phyloP scores from a whole-genome alignment of 2,888 invertebrate species.

The Ametastegia equiseti region DNA sequence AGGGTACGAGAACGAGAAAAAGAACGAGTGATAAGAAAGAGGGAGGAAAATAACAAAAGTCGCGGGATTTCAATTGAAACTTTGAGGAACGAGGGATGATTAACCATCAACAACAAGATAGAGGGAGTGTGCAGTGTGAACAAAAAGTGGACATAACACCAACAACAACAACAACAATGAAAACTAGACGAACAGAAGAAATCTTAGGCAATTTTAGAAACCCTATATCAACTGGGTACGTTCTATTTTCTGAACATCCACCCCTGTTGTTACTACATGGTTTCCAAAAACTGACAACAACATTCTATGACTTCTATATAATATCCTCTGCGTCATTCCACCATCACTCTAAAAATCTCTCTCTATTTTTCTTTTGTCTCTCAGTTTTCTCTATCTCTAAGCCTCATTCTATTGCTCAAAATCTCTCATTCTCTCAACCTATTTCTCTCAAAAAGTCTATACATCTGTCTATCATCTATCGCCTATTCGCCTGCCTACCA shows the following conservation, averaged over 20 bases:
- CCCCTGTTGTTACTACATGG: slow-evolving; percentile 51
- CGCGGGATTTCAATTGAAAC: not conserved
- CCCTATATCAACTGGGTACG: slow-evolving; percentile 66
- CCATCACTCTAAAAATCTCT: slow-evolving; percentile 53
- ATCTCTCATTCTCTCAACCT: slow-evolving; percentile 56
- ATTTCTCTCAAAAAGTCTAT: slow-evolving; percentile 36
- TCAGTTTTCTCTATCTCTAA: not conserved
- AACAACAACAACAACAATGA: too few species aligned
- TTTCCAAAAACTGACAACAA: slow-evolving; percentile 60
- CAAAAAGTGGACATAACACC: slow-evolving; percentile 58
- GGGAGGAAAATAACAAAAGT: not conserved
- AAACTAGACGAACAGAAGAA: too few species aligned
- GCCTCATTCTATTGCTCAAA: not conserved
- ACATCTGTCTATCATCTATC: slow-evolving; percentile 47
- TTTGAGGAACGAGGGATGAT: not conserved
- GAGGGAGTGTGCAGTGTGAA: slow-evolving; percentile 21
- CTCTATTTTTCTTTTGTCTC: slow-evolving; percentile 54
- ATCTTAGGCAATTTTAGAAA: slow-evolving; percentile 62
- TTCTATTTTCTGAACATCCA: slow-evolving; percentile 73
- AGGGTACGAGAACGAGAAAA: not conserved
- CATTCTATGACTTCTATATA: not conserved
- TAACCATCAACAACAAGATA: slow-evolving; percentile 1
- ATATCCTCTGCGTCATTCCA: slow-evolving; percentile 44
- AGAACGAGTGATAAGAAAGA: slow-evolving; percentile 24
- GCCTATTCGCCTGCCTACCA: slow-evolving; percentile 36